Percentiles rank a stretch among this genome's conserved stretches.
Conservation (phyloP, 2,888 invertebrate species). For the Nemotelus pantherinus region DNA sequence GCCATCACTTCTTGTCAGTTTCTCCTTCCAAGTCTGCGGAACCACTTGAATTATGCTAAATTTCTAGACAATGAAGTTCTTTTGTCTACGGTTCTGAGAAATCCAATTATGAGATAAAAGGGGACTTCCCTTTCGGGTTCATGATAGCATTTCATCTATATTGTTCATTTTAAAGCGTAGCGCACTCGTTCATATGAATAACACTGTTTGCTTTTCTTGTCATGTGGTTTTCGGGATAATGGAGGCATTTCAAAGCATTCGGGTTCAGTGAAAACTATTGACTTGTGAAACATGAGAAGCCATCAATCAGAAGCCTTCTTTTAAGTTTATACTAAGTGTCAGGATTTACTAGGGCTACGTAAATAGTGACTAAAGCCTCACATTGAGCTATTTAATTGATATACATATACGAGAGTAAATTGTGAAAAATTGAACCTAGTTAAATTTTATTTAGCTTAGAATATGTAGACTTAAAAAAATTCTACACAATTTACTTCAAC, state of each 20-base stretch:
- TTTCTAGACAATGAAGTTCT: conserved; percentile 25
- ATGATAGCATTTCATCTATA: not conserved
- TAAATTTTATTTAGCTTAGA: no score
- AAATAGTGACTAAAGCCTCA: no score
- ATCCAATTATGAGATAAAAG: conserved; percentile 41
- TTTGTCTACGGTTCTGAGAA: conserved; percentile 39
- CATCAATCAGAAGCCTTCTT: not conserved
- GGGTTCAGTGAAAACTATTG: not conserved
- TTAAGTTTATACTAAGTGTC: no score
- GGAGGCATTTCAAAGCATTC: not conserved
- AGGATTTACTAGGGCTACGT: no score
- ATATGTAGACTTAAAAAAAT: no score
- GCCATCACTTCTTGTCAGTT: no score
- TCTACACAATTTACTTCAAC: no score
- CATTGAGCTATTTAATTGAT: no score
- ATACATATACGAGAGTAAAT: no score
- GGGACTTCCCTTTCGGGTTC: not conserved
- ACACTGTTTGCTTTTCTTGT: not conserved
- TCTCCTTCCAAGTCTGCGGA: no score
- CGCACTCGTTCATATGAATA: not conserved
- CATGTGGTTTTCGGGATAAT: conserved; percentile 12
- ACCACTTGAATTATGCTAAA: conserved; percentile 19
- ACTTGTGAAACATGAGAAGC: conserved; percentile 9
- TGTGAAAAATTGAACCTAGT: no score
- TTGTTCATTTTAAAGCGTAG: not conserved